Conservation (phyloP, 2,797 vertebrate genomes). For the Dermochelys coriacea region DNA sequence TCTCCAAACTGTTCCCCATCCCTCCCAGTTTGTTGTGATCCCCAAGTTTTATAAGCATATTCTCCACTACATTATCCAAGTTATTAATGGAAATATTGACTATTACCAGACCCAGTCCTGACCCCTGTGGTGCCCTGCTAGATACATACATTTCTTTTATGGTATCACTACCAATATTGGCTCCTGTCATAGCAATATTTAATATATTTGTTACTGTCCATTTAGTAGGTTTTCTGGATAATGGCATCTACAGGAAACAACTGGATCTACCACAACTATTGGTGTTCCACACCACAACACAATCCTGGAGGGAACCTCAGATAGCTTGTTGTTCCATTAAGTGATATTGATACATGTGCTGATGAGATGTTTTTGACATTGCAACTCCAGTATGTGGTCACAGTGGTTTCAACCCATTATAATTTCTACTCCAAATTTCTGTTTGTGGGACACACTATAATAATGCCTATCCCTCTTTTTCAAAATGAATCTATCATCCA, state of each 20-base stretch:
- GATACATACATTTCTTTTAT: no score
- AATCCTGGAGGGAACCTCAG: not conserved
- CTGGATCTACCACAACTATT: not conserved
- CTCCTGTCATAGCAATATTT: not conserved
- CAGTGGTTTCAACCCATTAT: not conserved
- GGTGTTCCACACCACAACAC: not conserved
- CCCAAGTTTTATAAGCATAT: no score
- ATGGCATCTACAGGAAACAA: not conserved
- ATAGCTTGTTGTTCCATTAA: not conserved
- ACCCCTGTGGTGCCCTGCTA: no score
- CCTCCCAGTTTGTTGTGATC: no score
- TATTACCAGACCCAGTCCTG: no score
- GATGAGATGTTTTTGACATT: not conserved
- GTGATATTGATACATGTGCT: not conserved
- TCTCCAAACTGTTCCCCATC: no score
- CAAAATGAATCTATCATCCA: not conserved
- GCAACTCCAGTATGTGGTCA: not conserved
- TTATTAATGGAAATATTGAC: no score
- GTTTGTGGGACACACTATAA: not conserved
- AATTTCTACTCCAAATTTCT: not conserved
- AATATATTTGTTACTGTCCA: not conserved
- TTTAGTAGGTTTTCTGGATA: not conserved
- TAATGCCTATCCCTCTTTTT: not conserved
- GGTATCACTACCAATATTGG: not conserved
- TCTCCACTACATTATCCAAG: no score